These are phyloP conservation scores for Drosophila biarmipes DNA, from an alignment of 1,140 invertebrate genomes.

Conservation along the genomic window DNA sequence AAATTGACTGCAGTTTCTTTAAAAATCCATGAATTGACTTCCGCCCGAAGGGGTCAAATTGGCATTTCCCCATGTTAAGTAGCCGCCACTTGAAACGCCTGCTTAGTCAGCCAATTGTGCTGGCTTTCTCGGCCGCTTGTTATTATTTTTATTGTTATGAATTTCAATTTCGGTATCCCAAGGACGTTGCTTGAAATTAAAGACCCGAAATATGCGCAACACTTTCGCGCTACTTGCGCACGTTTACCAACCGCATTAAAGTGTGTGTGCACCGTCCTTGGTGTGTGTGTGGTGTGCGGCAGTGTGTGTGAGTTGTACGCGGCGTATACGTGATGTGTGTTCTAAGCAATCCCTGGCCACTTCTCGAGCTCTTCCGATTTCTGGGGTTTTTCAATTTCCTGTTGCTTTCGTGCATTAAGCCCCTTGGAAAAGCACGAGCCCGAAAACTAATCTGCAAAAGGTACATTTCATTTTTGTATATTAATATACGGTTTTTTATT, in stretches of 20 bases:
- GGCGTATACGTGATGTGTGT: slow-evolving; percentile 78
- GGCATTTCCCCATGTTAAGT: slow-evolving; percentile 10
- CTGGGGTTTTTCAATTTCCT: slow-evolving; percentile 79
- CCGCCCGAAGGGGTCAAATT: neutral
- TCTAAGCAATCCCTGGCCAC: slow-evolving; percentile 45
- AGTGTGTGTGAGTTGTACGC: slow-evolving; percentile 16
- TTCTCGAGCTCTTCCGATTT: slow-evolving; percentile 31
- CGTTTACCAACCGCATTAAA: slow-evolving; percentile 8
- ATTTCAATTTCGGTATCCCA: slow-evolving; percentile 74
- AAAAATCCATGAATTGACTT: slow-evolving; percentile 5
- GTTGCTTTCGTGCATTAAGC: slow-evolving; percentile 52
- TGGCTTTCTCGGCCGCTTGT: slow-evolving; percentile 11
- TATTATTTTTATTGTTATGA: slow-evolving; percentile 67
- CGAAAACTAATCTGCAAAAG: slow-evolving; percentile 48
- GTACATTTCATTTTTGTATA: slow-evolving; percentile 42
- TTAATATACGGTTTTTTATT: slow-evolving; percentile 21
- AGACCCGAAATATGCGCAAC: slow-evolving; percentile 65
- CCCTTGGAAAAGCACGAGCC: slow-evolving; percentile 49
- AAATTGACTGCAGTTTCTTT: too few species aligned
- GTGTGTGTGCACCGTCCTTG: slow-evolving; percentile 12
- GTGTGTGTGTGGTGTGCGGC: slow-evolving; percentile 15
- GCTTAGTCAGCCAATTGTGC: slow-evolving; percentile 30
- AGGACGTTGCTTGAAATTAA: slow-evolving; percentile 73
- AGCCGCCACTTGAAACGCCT: slow-evolving; percentile 19
- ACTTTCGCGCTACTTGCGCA: slow-evolving; percentile 59